Evolutionary conservation across 2,113 vertebrate genomes (phyloP).

Genomic region (Rhipidura dahli): DNA sequence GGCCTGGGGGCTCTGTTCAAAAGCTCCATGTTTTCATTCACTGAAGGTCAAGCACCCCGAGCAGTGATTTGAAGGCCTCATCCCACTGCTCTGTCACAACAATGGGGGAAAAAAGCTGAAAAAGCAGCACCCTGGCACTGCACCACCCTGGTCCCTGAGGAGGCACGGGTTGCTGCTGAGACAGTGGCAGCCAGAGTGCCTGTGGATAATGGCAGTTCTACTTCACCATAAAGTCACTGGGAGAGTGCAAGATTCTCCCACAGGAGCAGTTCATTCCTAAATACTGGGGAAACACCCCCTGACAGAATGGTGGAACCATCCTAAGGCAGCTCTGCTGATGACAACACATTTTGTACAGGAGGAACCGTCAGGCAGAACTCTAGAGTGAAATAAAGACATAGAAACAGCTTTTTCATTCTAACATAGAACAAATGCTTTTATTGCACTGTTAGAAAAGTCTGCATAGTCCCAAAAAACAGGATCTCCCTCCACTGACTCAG

Average conservation of each 20-base stretch:
- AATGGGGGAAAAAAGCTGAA: too few relatives aligned
- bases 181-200: neutral
- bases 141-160: neutral
- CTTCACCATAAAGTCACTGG: fast-evolving
- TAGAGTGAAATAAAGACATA: neutral
- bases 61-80: neutral
- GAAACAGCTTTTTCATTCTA: constrained; percentile 3
- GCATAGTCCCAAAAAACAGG: constrained; percentile 54
- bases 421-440: constrained; percentile 77
- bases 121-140: neutral
- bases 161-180: fast-evolving
- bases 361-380: neutral
- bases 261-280: neutral
- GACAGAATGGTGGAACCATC: neutral
- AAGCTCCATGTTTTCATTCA: too few relatives aligned
- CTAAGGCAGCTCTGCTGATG: neutral
- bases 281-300: fast-evolving
- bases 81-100: neutral
- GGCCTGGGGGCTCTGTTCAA: neutral
- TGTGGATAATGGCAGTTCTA: fast-evolving
- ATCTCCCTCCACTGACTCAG: neutral
- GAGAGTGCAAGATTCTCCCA: neutral
- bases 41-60: fast-evolving
- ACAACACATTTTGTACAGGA: neutral
- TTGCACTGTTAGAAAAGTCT: constrained; percentile 75